Conservation (phyloP, 1,140 invertebrate genomes). For the Oreohelix idahoensis region DNA sequence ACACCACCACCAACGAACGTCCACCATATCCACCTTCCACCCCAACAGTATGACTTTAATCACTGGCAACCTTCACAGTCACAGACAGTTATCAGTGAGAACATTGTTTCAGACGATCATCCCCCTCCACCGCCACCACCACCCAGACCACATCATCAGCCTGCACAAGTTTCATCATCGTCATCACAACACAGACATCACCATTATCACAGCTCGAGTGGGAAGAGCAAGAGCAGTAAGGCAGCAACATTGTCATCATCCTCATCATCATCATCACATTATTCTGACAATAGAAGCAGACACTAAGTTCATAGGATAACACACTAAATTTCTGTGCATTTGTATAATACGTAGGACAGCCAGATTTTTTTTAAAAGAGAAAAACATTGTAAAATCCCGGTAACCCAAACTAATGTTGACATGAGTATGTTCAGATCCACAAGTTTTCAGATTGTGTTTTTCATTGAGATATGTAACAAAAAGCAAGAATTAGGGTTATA, state of each 20-base stretch:
- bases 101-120: conserved; percentile 12
- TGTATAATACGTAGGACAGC: no score
- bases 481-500: no score
- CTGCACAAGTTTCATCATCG: neutral
- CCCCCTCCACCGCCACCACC: conserved; percentile 27
- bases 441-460: no score
- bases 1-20: neutral
- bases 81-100: conserved; percentile 23
- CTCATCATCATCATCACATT: conserved; percentile 11
- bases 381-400: no score
- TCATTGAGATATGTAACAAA: no score
- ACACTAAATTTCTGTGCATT: neutral
- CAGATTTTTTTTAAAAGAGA: no score
- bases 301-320: neutral
- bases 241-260: conserved; percentile 34
- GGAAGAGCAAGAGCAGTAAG: conserved; percentile 36
- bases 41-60: neutral
- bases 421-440: no score
- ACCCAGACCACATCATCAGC: conserved; percentile 9
- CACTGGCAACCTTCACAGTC: conserved; percentile 14
- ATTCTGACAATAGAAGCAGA: conserved; percentile 24
- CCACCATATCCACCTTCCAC: neutral
- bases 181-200: conserved; percentile 28
- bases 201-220: conserved; percentile 27
- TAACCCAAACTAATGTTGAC: no score